These are phyloP conservation scores for Stenotaenia linearis DNA, from an alignment of 2,888 invertebrate genomes.

Conservation along the genomic window DNA sequence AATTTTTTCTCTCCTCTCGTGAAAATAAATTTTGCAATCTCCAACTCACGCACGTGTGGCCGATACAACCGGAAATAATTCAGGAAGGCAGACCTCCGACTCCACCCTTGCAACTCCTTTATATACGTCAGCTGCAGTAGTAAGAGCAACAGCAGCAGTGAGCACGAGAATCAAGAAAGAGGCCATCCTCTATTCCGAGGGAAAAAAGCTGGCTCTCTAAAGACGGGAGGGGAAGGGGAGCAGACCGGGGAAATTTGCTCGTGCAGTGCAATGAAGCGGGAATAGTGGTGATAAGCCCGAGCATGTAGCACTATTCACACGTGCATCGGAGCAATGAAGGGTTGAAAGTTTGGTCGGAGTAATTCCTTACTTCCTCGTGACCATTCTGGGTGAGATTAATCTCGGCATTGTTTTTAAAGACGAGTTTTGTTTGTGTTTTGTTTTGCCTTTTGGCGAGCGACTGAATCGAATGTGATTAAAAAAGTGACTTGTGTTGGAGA, in stretches of 20 bases:
- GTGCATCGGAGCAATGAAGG: conserved; percentile 7
- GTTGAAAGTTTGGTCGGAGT: conserved; percentile 13
- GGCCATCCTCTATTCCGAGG: conserved; percentile 1
- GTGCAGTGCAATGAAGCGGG: conserved; percentile 14
- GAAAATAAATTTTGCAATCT: conserved; percentile 19
- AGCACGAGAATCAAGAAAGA: conserved; percentile 3
- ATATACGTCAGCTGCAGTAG: background rate
- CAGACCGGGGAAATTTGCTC: background rate
- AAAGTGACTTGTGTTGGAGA: background rate
- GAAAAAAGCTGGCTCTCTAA: background rate
- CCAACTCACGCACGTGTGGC: background rate
- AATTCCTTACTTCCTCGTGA: background rate
- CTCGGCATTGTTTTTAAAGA: background rate
- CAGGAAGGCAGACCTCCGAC: background rate
- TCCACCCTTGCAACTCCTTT: background rate
- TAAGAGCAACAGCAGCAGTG: conserved; percentile 13
- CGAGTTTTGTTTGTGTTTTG: background rate
- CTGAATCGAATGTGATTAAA: no score
- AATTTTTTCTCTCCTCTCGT: background rate
- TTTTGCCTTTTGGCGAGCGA: no score
- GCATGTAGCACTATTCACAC: conserved; percentile 19
- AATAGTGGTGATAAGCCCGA: conserved; percentile 24
- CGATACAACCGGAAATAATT: conserved; percentile 21
- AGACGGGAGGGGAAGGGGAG: background rate
- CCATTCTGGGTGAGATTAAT: background rate